Base-by-base conservation (phyloP, 2,888 invertebrate genomes). In the Hecatera dysodea region DNA sequence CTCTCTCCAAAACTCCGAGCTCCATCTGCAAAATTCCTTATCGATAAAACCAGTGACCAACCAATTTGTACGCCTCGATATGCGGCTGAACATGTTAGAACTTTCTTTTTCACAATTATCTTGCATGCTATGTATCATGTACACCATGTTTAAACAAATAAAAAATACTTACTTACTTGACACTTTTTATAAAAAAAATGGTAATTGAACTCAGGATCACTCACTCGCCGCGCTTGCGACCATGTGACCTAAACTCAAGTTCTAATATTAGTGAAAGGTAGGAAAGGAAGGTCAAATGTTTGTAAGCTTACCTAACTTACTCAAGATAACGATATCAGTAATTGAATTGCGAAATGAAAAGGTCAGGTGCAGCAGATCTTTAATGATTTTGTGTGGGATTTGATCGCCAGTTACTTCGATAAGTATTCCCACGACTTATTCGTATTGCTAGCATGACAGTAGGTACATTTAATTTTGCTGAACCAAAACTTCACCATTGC, bases 291-390 rank as follows among this genome's bases (percentile, higher is more conserved):
- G 29, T 5, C 4, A n/a, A 42, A 48, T 39, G 9, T 33, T 29
- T n/a, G 57, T 48, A 12, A 48, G 22, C 39, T 59, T 59, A 19
- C 57, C 29, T 29, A 24, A n/a, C n/a, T n/a, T n/a, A n/a, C 22
- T 57, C 29, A 39, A 48, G 70, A 48, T n/a, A 68, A 29, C 22
- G 19, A 36, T 36, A 22, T 57, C 69, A 52, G 60, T 61, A 71
- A 72, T 61, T 72, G 44, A 44, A 36, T 53, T 53, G 17, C 15
- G 22, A 48, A 57, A 57, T 62, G 52, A 22, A 53, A 71, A 72
- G 53, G 72, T 71, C 71, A 72, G n/a, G 1, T 53, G 44, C 29
- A 27, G 55, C n/a, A n/a, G n/a, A 52, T 36, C 48, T 59, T 17
- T 6, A 17, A 15, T 8, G 19, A 53, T 61, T 53, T 61, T 61